Evolutionary conservation across 2,888 invertebrate genomes (phyloP), one percentile per base, ranked within the genome.

Genomic region (Tetheella fluctuosa): DNA sequence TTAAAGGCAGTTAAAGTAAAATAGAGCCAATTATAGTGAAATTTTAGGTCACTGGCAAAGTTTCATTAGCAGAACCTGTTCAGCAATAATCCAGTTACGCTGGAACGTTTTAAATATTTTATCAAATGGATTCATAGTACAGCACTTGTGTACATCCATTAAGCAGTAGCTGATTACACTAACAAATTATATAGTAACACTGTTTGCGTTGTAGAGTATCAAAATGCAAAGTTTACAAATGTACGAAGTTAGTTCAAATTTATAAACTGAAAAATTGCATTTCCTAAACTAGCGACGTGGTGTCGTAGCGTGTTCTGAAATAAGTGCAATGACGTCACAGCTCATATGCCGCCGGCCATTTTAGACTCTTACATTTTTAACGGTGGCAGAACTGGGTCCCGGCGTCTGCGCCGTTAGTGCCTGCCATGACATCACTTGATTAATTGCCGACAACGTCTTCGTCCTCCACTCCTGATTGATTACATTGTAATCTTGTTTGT

Each of bases 401-500:
- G 54, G 70, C 73, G 71, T 71, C 76, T 72, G 68, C 72, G 76
- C 74, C 71, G 75, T 66, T 70, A 70, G 67, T 55, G 59, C 28
- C 79, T 76, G 76, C 69, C 71, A 68, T 79, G 82, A 82, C 83
- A 79, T 74, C 79, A 69, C 79, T 88, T 90, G 91, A 91, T 91
- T 90, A 90, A 91, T 91, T 87, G 86, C 82, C 72, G 74, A 54
- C 76, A 78, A 82, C 83, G 80, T 81, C 80, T 81, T 81, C 76
- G 77, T 77, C 76, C 77, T 73, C 74, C 68, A 67, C 74, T 64
- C 64, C 83, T 91, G 92, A 91, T 91, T 90, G 91, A 91, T 92
- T 86, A 85, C 88, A 83, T 80, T 88, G 88, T 90, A 89, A 91
- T 90, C 88, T 89, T 90, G 89, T 91, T 91, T 89, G 86, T 85